Base-by-base conservation (phyloP, 2,797 vertebrate species). In the Forpus xanthops region DNA sequence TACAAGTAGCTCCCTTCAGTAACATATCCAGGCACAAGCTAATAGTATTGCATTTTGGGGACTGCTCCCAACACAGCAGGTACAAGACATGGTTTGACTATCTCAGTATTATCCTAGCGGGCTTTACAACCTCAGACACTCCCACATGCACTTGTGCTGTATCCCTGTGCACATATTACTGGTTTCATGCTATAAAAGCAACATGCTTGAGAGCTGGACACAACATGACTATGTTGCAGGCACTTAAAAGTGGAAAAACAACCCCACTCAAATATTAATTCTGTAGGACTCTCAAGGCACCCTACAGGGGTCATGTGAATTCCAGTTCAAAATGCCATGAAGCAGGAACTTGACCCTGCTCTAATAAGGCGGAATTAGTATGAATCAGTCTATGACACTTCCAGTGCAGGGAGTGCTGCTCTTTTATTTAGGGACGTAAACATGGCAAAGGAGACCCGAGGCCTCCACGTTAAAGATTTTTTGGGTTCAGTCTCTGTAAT, bases 81-180 rank as follows among this genome's bases (percentile, higher is more conserved):
- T 31, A 8, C 5, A 23, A 41, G 33, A 18, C 1, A 2, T 7
- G 9, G 20, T 73, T 35, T 85, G 41, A 53, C 2, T 39, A 42
- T 24, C 45, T 44, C 74, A 72, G 2, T 2, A 5, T 15, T 50
- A 33, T 15, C 49, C 30, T 65, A 75, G 55, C 13, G 50, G 60
- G 37, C 9, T 61, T 24, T 8, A 35, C n/a, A 42, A 1, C 12
- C 70, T 49, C 21, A 33, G n/a, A 28, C 31, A 10, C 42, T 78
- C 35, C 15, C 42, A 25, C 0, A 0, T 31, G 23, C 20, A 27
- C 42, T 23, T 24, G 28, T 55, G 64, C n/a, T 45, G 13, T 23
- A 30, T 9, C 18, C 15, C 27, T 37, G 11, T 4, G 31, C 23
- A 10, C 0, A 0, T 11, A 17, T 10, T 62, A 45, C 13, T 23